Evolutionary conservation across 2,888 invertebrate species (phyloP).

Genomic region (Acanthoscelides obtectus): DNA sequence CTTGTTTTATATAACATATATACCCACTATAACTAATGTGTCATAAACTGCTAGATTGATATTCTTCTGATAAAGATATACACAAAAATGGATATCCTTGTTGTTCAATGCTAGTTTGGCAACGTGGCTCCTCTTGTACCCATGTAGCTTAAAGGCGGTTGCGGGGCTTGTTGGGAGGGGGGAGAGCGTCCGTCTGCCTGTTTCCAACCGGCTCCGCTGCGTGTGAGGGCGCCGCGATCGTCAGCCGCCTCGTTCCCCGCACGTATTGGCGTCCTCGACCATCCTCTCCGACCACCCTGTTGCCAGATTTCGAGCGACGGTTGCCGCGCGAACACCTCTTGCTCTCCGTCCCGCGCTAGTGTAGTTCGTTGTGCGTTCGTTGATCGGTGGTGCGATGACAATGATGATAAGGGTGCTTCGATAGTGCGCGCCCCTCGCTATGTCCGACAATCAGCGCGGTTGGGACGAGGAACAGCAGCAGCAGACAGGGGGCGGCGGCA

Average conservation of each 20-base stretch:
- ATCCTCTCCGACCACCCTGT: constrained; percentile 41
- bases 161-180: constrained; percentile 12
- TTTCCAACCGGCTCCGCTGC: constrained; percentile 39
- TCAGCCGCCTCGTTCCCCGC: constrained; percentile 10
- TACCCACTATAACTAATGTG: too few species aligned
- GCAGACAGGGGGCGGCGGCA: constrained; percentile 21
- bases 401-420: constrained; percentile 6
- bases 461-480: background rate
- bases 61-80: too few species aligned
- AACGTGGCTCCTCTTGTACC: background rate
- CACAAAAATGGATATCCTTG: background rate
- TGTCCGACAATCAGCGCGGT: constrained; percentile 63
- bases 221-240: constrained; percentile 43
- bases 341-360: constrained; percentile 9
- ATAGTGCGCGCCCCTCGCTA: constrained; percentile 30
- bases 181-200: constrained; percentile 11
- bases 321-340: constrained; percentile 32
- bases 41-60: too few species aligned
- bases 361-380: background rate
- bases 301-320: constrained; percentile 45
- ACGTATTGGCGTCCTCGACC: constrained; percentile 45
- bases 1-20: too few species aligned
- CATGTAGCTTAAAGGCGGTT: background rate
- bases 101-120: background rate
- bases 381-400: constrained; percentile 27